phyloP scores from a whole-genome alignment of 1,140 invertebrate species.

The Lepeophtheirus salmonis region DNA sequence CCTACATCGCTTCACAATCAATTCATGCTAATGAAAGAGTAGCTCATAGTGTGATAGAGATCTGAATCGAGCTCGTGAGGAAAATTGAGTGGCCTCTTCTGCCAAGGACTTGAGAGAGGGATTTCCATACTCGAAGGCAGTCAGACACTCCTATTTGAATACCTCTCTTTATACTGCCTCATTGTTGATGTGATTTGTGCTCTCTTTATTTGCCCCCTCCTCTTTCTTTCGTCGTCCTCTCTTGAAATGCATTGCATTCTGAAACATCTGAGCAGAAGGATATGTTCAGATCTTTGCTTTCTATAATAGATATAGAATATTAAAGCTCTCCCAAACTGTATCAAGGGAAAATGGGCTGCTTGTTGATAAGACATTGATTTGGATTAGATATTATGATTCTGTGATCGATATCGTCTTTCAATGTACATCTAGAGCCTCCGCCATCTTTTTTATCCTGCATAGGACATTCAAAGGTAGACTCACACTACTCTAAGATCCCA shows the following conservation, averaged over 20 bases:
- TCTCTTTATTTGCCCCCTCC: conserved; percentile 51
- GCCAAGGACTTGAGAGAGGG: conserved; percentile 85
- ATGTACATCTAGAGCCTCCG: neutral
- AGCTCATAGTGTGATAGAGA: conserved; percentile 53
- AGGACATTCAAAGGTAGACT: conserved; percentile 12
- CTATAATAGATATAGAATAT: conserved; percentile 67
- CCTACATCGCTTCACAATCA: conserved; percentile 95
- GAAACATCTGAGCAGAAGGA: conserved; percentile 98
- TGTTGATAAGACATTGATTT: conserved; percentile 82
- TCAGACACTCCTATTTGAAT: conserved; percentile 93
- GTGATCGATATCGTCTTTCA: conserved; percentile 15
- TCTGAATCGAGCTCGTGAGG: conserved; percentile 75
- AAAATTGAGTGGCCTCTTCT: conserved; percentile 82
- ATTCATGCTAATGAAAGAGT: conserved; percentile 98
- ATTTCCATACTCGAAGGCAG: conserved; percentile 58
- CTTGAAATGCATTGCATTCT: conserved; percentile 99
- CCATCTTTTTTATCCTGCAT: conserved; percentile 4
- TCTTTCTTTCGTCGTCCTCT: conserved; percentile 96
- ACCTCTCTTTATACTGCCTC: conserved; percentile 95
- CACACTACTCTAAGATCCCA: neutral
- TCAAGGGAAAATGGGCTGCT: conserved; percentile 84
- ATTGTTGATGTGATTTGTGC: conserved; percentile 97
- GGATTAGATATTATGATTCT: conserved; percentile 38
- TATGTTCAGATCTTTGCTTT: conserved; percentile 90
- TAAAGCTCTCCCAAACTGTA: conserved; percentile 62